phyloP scores from a whole-genome alignment of 2,113 vertebrate genomes.

The Malurus elegans region DNA sequence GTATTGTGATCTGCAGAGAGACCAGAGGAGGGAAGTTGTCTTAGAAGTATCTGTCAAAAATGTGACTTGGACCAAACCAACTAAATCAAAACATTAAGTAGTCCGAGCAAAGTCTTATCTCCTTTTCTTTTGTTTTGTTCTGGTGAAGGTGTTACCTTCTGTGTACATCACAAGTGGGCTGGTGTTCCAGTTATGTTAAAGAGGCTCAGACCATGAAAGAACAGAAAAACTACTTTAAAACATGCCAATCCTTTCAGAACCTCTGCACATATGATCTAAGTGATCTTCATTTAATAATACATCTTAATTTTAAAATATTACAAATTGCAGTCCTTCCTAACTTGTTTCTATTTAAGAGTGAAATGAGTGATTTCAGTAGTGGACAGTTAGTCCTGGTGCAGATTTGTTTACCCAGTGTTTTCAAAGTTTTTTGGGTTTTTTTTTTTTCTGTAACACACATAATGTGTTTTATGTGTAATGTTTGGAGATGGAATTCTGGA shows the following conservation, averaged over 20 bases:
- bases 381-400: neutral
- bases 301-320: neutral
- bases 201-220: neutral
- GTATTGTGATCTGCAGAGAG: neutral
- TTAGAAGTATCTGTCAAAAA: neutral
- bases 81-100: neutral
- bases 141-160: neutral
- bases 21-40: neutral
- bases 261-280: neutral
- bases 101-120: neutral
- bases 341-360: neutral
- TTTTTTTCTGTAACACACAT: neutral
- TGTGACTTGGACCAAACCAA: neutral
- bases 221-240: neutral
- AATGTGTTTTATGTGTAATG: neutral
- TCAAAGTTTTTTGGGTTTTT: neutral
- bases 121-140: neutral
- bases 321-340: neutral
- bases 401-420: neutral
- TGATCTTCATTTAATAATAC: neutral
- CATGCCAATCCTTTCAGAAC: neutral
- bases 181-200: neutral
- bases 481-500: neutral
- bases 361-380: neutral
- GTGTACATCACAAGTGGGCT: neutral